Base-by-base conservation (phyloP, 2,113 vertebrate genomes). In the Periophthalmodon schlosseri region DNA sequence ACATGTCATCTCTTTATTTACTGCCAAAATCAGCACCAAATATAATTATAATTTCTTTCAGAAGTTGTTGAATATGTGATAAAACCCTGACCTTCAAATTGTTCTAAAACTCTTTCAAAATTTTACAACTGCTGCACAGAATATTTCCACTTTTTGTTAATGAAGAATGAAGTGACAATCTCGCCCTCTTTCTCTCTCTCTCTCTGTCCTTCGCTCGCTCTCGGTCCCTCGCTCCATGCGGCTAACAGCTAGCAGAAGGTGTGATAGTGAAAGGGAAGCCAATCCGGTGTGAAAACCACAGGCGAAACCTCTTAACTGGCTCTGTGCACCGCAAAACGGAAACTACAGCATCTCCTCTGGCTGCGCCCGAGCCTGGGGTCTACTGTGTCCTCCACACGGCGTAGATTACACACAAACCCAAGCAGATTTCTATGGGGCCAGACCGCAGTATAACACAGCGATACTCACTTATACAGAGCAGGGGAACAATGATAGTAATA, bases 241-340 rank as follows among this genome's bases (percentile, higher is more conserved):
- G 84, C 82, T 77, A 87, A 78, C 83, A 82, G 86, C 79, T 82
- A 88, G 85, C 89, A 92, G 87, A 92, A 91, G 88, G 91, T 89
- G 91, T 73, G 87, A 89, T 79, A 58, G 67, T 83, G 84, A 82
- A 78, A 82, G 87, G 85, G 85, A 92, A 92, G 76, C 86, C 89
- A 72, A 88, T 92, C 85, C 70, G 80, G 87, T 91, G 91, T 82
- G 82, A 91, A 88, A 91, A 89, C 91, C 85, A 83, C 81, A 87
- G 86, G 91, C 84, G 74, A 74, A 79, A 77, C 81, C 81, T 88
- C 85, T 77, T 87, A 61, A 69, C 75, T 87, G 87, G 81, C 82
- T 84, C 39, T 20, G 69, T 66, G 64, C 58, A 50, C 76, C 66
- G 74, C 73, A 84, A 50, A 85, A 76, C 67, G 73, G 82, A 86